Conservation (phyloP, 2,797 vertebrate species). For the Sebastes wilsoni region DNA sequence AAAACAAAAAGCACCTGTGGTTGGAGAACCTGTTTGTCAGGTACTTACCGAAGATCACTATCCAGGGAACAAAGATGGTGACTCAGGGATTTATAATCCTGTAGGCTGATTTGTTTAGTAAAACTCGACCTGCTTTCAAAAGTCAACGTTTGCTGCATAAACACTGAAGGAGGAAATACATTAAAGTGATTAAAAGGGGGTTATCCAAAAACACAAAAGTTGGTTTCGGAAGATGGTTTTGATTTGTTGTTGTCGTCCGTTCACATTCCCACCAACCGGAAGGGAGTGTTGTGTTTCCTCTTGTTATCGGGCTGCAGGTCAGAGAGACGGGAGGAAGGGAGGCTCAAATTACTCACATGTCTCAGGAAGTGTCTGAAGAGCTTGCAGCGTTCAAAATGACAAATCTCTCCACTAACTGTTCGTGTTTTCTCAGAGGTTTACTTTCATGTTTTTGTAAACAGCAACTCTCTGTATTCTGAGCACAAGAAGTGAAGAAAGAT, state of each 20-base stretch:
- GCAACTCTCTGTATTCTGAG: background rate
- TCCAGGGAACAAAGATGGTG: slow-evolving; percentile 5
- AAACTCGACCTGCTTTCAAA: background rate
- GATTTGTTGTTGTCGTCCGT: background rate
- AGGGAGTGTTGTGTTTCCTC: background rate
- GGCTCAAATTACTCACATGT: background rate
- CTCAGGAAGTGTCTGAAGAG: slow-evolving; percentile 7
- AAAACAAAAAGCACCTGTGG: background rate
- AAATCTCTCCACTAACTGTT: background rate
- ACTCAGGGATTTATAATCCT: slow-evolving; percentile 6
- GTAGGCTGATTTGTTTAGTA: background rate
- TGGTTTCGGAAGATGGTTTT: background rate
- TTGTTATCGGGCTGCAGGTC: background rate
- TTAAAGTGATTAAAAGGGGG: background rate
- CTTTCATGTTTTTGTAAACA: background rate
- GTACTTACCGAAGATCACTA: slow-evolving; percentile 7
- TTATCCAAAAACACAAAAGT: background rate
- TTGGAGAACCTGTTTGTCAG: slow-evolving; percentile 64
- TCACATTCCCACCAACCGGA: background rate
- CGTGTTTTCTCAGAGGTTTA: background rate
- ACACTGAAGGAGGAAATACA: fast-evolving
- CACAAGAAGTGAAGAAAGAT: background rate
- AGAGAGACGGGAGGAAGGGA: background rate
- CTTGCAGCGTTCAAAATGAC: background rate
- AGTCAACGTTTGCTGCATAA: background rate